Evolutionary conservation across 2,888 invertebrate genomes (phyloP).

Genomic region (Tolmerus cingulatus): DNA sequence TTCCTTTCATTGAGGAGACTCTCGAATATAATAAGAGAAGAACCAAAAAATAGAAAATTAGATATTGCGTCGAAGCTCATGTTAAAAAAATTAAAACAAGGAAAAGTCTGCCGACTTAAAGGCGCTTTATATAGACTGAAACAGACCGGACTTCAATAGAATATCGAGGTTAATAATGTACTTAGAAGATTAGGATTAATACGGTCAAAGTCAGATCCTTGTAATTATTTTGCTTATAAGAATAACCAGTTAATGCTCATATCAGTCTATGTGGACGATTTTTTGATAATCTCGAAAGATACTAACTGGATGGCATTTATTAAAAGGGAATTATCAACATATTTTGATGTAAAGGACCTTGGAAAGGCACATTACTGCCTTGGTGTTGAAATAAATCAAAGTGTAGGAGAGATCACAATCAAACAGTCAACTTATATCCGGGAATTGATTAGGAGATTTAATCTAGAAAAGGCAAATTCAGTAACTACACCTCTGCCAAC

Average conservation of each 20-base stretch:
- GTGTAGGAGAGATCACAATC: not conserved
- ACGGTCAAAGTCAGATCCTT: not conserved
- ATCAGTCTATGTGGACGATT: constrained; percentile 12
- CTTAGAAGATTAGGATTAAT: not conserved
- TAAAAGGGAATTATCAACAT: not conserved
- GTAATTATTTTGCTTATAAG: not conserved
- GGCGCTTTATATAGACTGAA: not conserved
- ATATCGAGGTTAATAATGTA: not conserved
- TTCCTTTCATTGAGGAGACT: not conserved
- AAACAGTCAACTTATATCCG: not conserved
- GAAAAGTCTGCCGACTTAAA: not conserved
- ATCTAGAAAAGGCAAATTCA: not conserved
- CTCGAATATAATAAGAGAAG: constrained; percentile 6
- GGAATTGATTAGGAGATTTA: not conserved
- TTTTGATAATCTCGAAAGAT: not conserved
- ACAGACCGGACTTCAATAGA: not conserved
- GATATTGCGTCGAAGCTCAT: not conserved
- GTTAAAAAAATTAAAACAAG: not conserved
- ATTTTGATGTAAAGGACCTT: constrained; percentile 30
- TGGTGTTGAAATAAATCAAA: not conserved
- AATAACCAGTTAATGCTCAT: not conserved
- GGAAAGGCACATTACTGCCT: not conserved
- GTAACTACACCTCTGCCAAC: not conserved
- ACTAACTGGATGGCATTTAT: not conserved
- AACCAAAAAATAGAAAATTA: not conserved